Evolutionary conservation across 1,140 invertebrate genomes (phyloP), one percentile per base, ranked within the genome.

Genomic region (Nebria ingens): DNA sequence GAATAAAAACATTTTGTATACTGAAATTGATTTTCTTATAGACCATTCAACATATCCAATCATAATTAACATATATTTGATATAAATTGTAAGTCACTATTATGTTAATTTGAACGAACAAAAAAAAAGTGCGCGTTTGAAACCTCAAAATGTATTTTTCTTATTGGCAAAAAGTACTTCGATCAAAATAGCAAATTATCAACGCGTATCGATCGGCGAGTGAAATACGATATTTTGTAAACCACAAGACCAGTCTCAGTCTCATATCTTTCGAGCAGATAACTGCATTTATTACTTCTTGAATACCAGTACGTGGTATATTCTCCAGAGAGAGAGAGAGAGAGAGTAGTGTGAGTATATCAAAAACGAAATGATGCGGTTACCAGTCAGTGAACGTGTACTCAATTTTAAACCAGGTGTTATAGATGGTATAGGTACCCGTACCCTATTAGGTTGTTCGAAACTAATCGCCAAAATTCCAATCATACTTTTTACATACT

Each of bases 341-440:
- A 29, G 25, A 29, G 4, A 29, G 4, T 6, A 13, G 4, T 29
- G 40, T 17, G 40, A 45, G 40, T 45, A 12, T n/a, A 12, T 45
- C 40, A 9, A 45, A 45, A 45, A 11, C 40, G 40, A 45, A 45
- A 45, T 45, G 9, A 3, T 45, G 40, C 40, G 40, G 40, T n/a
- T n/a, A n/a, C n/a, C n/a, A n/a, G n/a, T 45, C 15, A 45, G 40
- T 12, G 40, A 45, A 45, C 40, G 40, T 34, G 25, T 17, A 45
- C 15, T 45, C 40, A 45, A 45, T 45, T 45, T 45, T 45, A 45
- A n/a, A 45, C 6, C 40, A 45, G 40, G 15, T 45, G 40, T 45
- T 45, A 34, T n/a, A n/a, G n/a, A 34, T 34, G 25, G 6, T n/a
- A n/a, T n/a, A n/a, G 25, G 6, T n/a, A 34, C 25, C 25, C 25